Conservation (phyloP, 2,113 vertebrate species). For the Boleophthalmus pectinirostris region DNA sequence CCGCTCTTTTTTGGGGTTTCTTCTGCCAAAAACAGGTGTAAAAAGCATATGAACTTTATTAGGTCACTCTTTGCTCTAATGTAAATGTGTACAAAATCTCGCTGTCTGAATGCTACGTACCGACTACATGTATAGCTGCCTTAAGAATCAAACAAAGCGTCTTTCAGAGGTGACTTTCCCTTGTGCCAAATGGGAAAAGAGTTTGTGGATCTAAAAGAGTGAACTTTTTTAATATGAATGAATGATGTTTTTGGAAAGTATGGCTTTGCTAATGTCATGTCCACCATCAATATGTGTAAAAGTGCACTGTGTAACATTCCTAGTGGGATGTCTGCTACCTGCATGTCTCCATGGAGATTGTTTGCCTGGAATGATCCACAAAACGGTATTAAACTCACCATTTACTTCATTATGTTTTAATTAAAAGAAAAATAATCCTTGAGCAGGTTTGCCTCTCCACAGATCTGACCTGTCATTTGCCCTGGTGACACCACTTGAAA, state of each 20-base stretch:
- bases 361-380: no score
- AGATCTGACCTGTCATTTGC: no score
- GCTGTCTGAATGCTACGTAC: constrained; percentile 35
- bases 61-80: constrained; percentile 18
- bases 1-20: neutral
- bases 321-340: neutral
- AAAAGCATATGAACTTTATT: constrained; percentile 18
- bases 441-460: no score
- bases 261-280: neutral
- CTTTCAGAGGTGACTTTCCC: neutral
- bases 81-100: constrained; percentile 41
- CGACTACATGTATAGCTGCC: constrained; percentile 39
- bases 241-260: neutral
- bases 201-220: constrained; percentile 5
- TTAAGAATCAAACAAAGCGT: constrained; percentile 38
- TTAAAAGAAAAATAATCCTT: no score
- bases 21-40: neutral
- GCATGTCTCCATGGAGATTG: neutral
- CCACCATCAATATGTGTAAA: neutral
- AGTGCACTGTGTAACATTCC: neutral
- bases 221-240: constrained; percentile 6
- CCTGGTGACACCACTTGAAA: no score
- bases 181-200: constrained; percentile 47
- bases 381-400: no score
- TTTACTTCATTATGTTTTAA: no score